Base-by-base conservation (phyloP, 2,113 vertebrate species). In the Dasyornis broadbenti region DNA sequence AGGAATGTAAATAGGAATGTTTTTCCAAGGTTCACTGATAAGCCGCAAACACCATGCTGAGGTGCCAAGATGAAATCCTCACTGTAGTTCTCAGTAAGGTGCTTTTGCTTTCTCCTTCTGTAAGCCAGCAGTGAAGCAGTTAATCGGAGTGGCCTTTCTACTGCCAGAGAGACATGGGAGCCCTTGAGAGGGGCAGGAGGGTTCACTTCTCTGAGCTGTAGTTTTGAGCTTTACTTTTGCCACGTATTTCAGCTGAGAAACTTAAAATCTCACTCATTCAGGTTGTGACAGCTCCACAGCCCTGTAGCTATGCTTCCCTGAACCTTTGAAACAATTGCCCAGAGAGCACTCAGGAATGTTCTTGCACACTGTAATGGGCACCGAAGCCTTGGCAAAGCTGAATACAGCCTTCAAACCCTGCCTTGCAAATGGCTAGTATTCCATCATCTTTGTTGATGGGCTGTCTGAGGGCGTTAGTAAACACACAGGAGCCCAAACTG, bases 391-490 rank as follows among this genome's bases (percentile, higher is more conserved):
- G 92, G 78, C 42, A 83, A 64, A 85, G 64, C 90, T 79, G 64
- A 57, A 72, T 75, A 31, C 30, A 75, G 45, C 76, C 82, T 94
- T 96, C 73, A 69, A n/a, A 61, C 22, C 11, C 40, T 80, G 69
- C 42, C 53, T 95, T 76, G 23, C 47, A 81, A 81, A 87, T 76
- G 93, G 82, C 75, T 95, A 59, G 8, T 83, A 20, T 72, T 96
- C 85, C 63, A 89, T 94, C 92, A 95, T 94, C 63, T 82, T 85
- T 94, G 82, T 56, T 94, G 94, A 93, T 93, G 79, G 83, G n/a
- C 56, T 95, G 69, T 96, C 47, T 13, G 47, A 95, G 22, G 13
- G 45, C 80, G 82, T 86, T 83, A 79, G 92, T 70, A 95, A 92
- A 90, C 50, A 90, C 54, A 64, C 0, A 0, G 40, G 63, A 93